Percentiles rank a stretch among this genome's conserved stretches.
These are phyloP conservation scores for Pycnomerus fuliginosus DNA, from an alignment of 2,888 invertebrate genomes.

Conservation along the genomic window DNA sequence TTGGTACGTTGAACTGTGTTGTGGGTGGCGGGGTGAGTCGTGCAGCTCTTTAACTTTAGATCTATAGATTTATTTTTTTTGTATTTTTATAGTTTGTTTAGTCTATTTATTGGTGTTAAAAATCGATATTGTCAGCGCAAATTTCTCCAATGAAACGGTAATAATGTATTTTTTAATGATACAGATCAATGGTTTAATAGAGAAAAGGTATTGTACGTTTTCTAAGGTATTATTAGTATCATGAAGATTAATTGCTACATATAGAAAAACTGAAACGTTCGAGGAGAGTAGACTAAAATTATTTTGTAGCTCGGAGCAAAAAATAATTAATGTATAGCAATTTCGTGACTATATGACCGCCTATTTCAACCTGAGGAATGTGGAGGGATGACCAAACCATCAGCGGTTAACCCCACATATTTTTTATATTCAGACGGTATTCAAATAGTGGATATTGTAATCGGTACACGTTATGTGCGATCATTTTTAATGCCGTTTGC, in stretches of 20 bases:
- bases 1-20: no score
- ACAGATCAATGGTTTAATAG: no score
- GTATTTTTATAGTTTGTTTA: no score
- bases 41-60: no score
- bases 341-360: conserved; percentile 24
- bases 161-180: no score
- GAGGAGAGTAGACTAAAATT: conserved; percentile 18
- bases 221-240: conserved; percentile 17
- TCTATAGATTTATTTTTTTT: no score
- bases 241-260: conserved; percentile 20
- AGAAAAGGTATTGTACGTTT: conserved; percentile 9
- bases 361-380: conserved; percentile 21
- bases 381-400: conserved; percentile 11
- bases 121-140: no score
- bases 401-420: no score
- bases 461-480: conserved; percentile 20
- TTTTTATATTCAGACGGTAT: conserved; percentile 19
- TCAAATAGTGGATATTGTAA: conserved; percentile 19
- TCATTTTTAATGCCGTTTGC: conserved; percentile 20
- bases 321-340: conserved; percentile 23
- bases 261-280: conserved; percentile 14
- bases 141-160: no score
- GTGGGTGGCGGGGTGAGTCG: no score
- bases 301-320: conserved; percentile 19
- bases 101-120: no score